A percentile compares a stretch with the other conserved stretches of the same genome.
Conservation (phyloP, 2,797 vertebrate species). For the Strix occidentalis region DNA sequence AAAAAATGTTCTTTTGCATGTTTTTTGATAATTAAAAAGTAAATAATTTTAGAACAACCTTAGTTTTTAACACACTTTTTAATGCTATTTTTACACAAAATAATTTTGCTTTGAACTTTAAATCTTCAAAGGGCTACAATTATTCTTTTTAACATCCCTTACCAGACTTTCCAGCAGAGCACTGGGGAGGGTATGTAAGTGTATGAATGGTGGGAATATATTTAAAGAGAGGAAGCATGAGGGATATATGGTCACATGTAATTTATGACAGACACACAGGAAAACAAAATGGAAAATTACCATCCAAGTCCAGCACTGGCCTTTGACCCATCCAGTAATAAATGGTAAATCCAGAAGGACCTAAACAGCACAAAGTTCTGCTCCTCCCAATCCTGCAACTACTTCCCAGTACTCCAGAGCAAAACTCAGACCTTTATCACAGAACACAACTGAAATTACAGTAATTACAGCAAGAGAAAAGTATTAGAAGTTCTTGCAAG, state of each 20-base stretch:
- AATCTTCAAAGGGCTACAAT: background rate
- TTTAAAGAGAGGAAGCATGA: background rate
- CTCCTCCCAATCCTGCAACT: background rate
- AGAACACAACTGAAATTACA: background rate
- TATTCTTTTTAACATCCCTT: background rate
- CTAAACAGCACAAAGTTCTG: background rate
- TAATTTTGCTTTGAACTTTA: background rate
- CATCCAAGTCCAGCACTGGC: background rate
- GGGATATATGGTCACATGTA: background rate
- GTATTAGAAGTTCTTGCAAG: background rate
- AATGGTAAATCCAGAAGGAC: background rate
- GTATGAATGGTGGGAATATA: background rate
- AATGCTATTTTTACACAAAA: background rate
- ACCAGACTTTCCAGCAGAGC: background rate
- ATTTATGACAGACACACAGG: background rate
- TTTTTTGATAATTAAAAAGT: background rate
- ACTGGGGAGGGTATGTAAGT: background rate
- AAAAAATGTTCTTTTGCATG: background rate
- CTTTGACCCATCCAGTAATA: background rate
- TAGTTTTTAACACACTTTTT: background rate
- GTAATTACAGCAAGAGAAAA: background rate
- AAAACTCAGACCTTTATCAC: background rate
- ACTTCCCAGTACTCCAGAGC: background rate
- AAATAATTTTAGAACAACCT: background rate
- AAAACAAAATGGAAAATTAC: background rate